These are phyloP conservation scores for Podarcis cretensis DNA, from an alignment of 2,113 vertebrate genomes.

Conservation along the genomic window DNA sequence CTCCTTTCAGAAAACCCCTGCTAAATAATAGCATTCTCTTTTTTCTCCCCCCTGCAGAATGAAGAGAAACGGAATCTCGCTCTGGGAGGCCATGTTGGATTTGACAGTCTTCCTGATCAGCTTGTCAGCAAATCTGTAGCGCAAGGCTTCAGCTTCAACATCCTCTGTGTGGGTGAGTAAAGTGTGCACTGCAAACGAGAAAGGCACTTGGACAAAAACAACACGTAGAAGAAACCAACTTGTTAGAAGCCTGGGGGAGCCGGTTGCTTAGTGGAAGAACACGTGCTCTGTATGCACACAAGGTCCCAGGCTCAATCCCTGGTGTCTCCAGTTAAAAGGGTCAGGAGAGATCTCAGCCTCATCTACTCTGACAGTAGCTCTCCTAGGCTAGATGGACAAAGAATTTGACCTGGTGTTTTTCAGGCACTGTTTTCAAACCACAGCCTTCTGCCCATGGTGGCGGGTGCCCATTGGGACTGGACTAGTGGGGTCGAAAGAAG, in stretches of 20 bases:
- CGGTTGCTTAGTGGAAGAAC: background rate
- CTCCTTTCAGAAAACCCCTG: background rate
- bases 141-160: conserved; percentile 99
- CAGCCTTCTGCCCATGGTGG: too few relatives aligned
- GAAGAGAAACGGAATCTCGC: conserved; percentile 90
- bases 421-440: too few relatives aligned
- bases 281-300: background rate
- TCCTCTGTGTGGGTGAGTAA: conserved; percentile 96
- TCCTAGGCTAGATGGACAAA: background rate
- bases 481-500: too few relatives aligned
- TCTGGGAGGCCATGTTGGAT: conserved; percentile 95
- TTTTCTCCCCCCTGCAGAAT: conserved; percentile 74
- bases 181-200: background rate
- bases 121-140: conserved; percentile 98
- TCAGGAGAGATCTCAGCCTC: background rate
- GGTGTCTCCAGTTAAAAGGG: background rate
- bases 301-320: too few relatives aligned
- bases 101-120: conserved; percentile 97
- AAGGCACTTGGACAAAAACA: background rate
- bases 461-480: too few relatives aligned
- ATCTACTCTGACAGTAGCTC: too few relatives aligned
- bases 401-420: background rate
- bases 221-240: background rate
- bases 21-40: conserved; percentile 33
- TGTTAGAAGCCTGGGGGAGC: background rate